A percentile compares a stretch with the other conserved stretches of the same genome.
Conservation (phyloP, 2,797 vertebrate genomes). For the Argentina silus region DNA sequence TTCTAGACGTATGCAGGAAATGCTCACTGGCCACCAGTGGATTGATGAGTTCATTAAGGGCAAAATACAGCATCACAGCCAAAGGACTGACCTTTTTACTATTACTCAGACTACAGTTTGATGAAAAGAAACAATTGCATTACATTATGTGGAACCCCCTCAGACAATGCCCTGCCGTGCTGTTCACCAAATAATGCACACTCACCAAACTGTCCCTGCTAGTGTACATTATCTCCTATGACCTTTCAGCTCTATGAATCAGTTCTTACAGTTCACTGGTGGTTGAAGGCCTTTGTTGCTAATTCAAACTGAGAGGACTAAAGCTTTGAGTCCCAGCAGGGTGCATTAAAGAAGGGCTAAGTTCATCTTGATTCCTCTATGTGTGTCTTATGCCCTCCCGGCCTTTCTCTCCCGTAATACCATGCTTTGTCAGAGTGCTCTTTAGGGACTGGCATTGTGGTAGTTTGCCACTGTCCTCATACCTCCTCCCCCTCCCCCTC, state of each 20-base stretch:
- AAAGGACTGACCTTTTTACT: not conserved
- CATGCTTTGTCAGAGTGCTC: not conserved
- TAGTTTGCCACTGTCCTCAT: not conserved
- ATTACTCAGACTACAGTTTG: not conserved
- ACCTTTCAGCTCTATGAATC: not conserved
- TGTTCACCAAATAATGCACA: not conserved
- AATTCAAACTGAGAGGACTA: not conserved
- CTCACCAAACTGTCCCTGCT: not conserved
- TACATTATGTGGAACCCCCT: not conserved
- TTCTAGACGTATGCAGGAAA: not conserved
- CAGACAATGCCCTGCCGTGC: not conserved
- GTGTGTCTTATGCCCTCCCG: not conserved
- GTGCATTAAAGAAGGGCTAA: not conserved
- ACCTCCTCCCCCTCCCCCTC: not conserved
- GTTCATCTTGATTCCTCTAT: not conserved
- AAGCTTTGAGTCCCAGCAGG: not conserved
- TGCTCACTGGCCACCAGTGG: not conserved
- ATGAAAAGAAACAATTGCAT: not conserved
- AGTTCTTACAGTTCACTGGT: not conserved
- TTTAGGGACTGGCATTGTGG: not conserved
- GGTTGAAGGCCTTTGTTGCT: conserved; percentile 6
- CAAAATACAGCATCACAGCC: not conserved
- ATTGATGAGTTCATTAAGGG: not conserved
- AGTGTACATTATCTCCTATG: not conserved
- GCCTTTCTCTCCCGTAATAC: not conserved